A percentile compares a stretch with the other conserved stretches of the same genome.
Conservation (phyloP, 1,140 invertebrate species). For the Maniola jurtina region DNA sequence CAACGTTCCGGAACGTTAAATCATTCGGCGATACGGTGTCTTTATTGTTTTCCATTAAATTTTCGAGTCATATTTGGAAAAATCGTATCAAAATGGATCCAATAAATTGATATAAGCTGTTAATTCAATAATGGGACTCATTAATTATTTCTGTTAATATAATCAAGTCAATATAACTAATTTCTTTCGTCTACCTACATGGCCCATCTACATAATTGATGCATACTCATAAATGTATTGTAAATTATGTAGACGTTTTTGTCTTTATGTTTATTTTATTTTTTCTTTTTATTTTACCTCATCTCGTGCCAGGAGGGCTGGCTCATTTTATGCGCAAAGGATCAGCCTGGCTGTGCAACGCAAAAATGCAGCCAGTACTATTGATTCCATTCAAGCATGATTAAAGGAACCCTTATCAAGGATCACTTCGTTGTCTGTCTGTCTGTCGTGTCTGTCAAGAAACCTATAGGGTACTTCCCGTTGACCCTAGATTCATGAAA, state of each 20-base stretch:
- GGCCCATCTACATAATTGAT: slow-evolving; percentile 2
- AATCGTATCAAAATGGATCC: slow-evolving; percentile 22
- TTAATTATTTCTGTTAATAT: slow-evolving; percentile 23
- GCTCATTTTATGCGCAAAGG: too few relatives aligned
- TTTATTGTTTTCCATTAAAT: not conserved
- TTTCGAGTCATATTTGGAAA: slow-evolving; percentile 6
- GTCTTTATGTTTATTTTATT: not conserved
- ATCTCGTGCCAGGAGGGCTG: too few relatives aligned
- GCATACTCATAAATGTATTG: not conserved
- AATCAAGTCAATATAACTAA: slow-evolving; percentile 26
- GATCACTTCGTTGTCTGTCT: too few relatives aligned
- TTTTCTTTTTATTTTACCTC: too few relatives aligned
- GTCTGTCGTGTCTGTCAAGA: too few relatives aligned
- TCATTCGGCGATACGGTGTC: not conserved
- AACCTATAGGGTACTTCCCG: too few relatives aligned
- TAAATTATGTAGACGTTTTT: not conserved
- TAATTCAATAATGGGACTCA: slow-evolving; percentile 32
- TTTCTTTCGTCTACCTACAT: slow-evolving; percentile 24
- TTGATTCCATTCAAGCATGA: too few relatives aligned
- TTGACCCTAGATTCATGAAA: too few relatives aligned
- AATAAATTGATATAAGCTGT: slow-evolving; percentile 23
- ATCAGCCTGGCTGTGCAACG: too few relatives aligned
- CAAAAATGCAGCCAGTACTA: too few relatives aligned
- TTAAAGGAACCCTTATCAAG: too few relatives aligned
- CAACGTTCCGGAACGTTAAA: not conserved